Evolutionary conservation across 2,888 invertebrate species (phyloP), one percentile per base, ranked within the genome.

Genomic region (Mystacides longicornis): DNA sequence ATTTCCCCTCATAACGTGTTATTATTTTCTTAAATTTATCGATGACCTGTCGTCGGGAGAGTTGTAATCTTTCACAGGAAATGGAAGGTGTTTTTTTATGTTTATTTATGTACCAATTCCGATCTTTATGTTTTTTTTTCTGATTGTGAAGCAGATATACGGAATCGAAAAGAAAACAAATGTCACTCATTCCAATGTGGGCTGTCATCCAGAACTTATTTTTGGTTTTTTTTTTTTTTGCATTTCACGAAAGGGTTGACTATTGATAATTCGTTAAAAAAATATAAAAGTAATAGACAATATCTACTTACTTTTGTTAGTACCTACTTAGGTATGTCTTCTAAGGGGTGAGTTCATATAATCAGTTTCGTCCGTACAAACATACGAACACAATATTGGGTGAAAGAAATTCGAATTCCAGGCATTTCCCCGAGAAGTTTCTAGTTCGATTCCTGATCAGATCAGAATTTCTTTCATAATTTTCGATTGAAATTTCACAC

Each of bases 61-160:
- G 53, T 52, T 52, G 59, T 59, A 61, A 61, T 61, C 61, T 61
- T 54, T 59, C 61, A 51, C 52, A 61, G 61, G 61, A 61, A 61
- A 61, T 61, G 61, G 57, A 57, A 52, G 53, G 58, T 58, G 59
- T 58, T 59, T 61, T 61, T 60, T 59, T 57, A 46, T 57, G 59
- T 59, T 60, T 61, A 57, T 61, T 61, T 61, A 59, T 59, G 55
- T 59, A 57, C 55, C 57, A 57, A 56, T 56, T 57, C 54, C 54
- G 51, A 51, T 57, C 37, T 53, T 37, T n/a, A n/a, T n/a, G n/a
- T n/a, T 3, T 37, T 37, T 37, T 37, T 37, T 37, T 7, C 11
- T 27, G 5, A 7, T 14, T 37, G 3, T 7, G 37, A 53, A 53
- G 50, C n/a, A 49, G 52, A 55, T 52, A 48, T 50, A 57, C 52